Conservation (phyloP, 1,140 invertebrate genomes). For the Tyrophagus putrescentiae region DNA sequence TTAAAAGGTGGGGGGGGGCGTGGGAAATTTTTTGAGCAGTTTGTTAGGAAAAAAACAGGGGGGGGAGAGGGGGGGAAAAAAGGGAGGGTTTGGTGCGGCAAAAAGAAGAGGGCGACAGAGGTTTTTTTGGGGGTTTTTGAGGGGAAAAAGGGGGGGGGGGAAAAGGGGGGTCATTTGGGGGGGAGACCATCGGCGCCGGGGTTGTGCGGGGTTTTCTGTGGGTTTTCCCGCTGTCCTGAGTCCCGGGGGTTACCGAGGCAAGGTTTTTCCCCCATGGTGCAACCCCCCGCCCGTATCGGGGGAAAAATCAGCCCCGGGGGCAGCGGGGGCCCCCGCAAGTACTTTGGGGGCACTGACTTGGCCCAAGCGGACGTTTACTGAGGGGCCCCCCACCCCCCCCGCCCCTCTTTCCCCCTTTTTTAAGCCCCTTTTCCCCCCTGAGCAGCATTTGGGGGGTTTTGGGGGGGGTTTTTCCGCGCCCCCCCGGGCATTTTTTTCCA, state of each 20-base stretch:
- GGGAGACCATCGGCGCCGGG: too few relatives aligned
- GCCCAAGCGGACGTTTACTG: neutral
- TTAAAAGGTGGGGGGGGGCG: neutral
- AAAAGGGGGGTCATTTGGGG: too few relatives aligned
- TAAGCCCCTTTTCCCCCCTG: neutral
- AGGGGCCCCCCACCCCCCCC: too few relatives aligned
- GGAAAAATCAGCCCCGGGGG: neutral
- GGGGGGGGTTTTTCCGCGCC: neutral
- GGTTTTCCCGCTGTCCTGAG: too few relatives aligned
- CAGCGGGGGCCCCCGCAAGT: neutral
- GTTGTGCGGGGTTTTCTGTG: too few relatives aligned
- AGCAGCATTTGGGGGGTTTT: neutral
- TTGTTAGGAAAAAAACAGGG: neutral
- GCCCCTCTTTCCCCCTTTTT: neutral
- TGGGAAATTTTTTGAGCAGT: too few relatives aligned
- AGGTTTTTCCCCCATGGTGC: neutral
- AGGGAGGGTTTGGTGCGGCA: neutral
- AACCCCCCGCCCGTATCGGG: neutral
- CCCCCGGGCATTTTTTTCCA: constrained; percentile 19
- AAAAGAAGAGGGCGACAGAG: neutral
- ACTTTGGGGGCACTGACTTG: neutral
- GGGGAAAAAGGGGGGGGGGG: too few relatives aligned
- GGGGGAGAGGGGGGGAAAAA: neutral
- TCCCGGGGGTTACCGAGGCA: neutral
- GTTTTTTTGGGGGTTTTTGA: neutral